phyloP scores from a whole-genome alignment of 2,113 vertebrate species.

The Synchiropus splendidus region DNA sequence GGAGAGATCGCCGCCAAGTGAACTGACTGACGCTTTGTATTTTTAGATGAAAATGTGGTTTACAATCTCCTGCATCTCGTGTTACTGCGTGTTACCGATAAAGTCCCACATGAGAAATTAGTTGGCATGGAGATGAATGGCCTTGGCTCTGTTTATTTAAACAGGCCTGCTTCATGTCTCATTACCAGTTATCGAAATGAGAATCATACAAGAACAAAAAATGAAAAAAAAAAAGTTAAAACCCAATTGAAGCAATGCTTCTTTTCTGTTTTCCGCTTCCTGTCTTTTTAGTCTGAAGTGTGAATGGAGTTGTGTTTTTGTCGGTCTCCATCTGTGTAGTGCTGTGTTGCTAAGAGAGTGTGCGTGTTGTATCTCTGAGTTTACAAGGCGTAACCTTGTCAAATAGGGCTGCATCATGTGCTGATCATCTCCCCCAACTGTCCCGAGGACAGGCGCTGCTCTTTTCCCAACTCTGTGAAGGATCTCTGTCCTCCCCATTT shows the following conservation, averaged over 20 bases:
- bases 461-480: conserved; percentile 23
- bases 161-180: too few species aligned
- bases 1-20: conserved; percentile 34
- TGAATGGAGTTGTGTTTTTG: background rate
- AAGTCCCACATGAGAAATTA: conserved; percentile 17
- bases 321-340: too few species aligned
- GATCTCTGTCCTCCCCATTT: conserved; percentile 28
- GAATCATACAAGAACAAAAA: too few species aligned
- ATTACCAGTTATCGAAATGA: too few species aligned
- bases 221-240: too few species aligned
- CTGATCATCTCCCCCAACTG: conserved; percentile 43
- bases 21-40: conserved; percentile 34
- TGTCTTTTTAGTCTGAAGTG: background rate
- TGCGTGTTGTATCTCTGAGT: conserved; percentile 16
- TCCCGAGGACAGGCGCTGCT: conserved; percentile 26
- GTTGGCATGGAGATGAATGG: conserved; percentile 22
- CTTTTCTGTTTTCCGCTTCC: background rate
- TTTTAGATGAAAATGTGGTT: conserved; percentile 42
- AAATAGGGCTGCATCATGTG: conserved; percentile 52
- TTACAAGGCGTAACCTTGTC: conserved; percentile 39
- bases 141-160: background rate
- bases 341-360: conserved; percentile 3
- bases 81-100: conserved; percentile 22
- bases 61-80: conserved; percentile 18
- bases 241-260: background rate